These are phyloP conservation scores for Drosophila seguyi DNA, from an alignment of 1,140 invertebrate species.

Conservation along the genomic window DNA sequence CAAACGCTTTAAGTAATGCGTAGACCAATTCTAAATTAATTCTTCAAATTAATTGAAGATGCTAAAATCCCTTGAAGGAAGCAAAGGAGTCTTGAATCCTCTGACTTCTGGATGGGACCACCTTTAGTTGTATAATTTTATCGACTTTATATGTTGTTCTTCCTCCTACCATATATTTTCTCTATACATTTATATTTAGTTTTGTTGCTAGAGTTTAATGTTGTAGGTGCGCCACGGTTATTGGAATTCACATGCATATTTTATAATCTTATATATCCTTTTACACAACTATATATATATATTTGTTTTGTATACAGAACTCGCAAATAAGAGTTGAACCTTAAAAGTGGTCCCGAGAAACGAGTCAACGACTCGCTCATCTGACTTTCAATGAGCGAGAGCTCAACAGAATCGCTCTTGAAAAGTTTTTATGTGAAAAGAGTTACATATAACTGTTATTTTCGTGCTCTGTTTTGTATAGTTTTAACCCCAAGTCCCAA, in stretches of 20 bases:
- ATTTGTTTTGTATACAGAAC: slow-evolving; percentile 10
- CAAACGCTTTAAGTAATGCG: slow-evolving; percentile 37
- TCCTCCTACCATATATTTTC: background rate
- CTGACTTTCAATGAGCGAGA: too few relatives aligned
- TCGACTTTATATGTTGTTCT: slow-evolving; percentile 5
- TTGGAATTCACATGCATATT: slow-evolving; percentile 44
- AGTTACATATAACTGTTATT: too few relatives aligned
- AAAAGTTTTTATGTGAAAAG: background rate
- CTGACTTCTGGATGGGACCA: background rate
- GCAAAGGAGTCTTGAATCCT: background rate
- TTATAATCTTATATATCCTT: background rate
- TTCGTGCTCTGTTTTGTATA: slow-evolving; percentile 27
- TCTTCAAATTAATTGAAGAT: slow-evolving; percentile 1
- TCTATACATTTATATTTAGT: slow-evolving; percentile 1
- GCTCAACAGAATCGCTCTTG: background rate
- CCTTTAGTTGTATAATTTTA: slow-evolving; percentile 40
- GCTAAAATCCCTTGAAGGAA: background rate
- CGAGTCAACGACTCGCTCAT: too few relatives aligned
- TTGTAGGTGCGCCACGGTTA: slow-evolving; percentile 65
- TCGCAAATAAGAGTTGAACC: background rate
- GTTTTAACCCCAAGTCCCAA: slow-evolving; percentile 30
- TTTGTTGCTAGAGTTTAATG: slow-evolving; percentile 45
- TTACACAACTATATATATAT: slow-evolving; percentile 23
- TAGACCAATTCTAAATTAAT: slow-evolving; percentile 45
- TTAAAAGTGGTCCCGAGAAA: background rate